Evolutionary conservation across 2,797 vertebrate species (phyloP).

Genomic region (Buphagus erythrorhynchus): DNA sequence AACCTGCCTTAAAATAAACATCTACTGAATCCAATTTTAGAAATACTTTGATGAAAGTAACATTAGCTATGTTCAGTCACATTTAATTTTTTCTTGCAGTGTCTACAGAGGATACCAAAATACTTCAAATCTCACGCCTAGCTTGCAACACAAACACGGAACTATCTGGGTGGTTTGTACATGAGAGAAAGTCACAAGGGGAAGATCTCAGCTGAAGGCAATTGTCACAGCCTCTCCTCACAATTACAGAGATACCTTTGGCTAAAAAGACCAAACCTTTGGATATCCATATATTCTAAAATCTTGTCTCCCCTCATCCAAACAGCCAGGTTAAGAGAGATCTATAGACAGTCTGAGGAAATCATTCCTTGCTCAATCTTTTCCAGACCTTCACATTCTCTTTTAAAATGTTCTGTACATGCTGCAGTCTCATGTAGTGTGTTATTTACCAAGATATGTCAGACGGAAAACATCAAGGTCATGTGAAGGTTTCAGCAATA

Average conservation of each 20-base stretch:
- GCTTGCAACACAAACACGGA: neutral
- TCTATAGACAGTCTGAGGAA: neutral
- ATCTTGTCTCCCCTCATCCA: neutral
- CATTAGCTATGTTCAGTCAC: neutral
- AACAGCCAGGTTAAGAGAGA: neutral
- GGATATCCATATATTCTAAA: neutral
- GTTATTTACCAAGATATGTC: neutral
- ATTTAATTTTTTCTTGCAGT: neutral
- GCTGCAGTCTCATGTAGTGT: neutral
- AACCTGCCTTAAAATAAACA: neutral
- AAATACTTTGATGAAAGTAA: neutral
- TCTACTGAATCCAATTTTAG: neutral
- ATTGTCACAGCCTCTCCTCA: neutral
- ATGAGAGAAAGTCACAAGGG: neutral
- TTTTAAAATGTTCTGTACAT: neutral
- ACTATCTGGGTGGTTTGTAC: neutral
- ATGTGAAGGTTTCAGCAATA: neutral
- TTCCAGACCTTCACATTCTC: neutral
- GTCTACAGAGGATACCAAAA: neutral
- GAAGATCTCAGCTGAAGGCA: neutral
- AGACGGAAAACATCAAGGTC: neutral
- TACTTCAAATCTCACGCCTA: neutral
- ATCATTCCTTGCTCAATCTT: neutral
- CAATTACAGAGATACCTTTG: neutral
- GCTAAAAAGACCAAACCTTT: neutral